phyloP scores from a whole-genome alignment of 2,113 vertebrate species.

The Myotis lucifugus region DNA sequence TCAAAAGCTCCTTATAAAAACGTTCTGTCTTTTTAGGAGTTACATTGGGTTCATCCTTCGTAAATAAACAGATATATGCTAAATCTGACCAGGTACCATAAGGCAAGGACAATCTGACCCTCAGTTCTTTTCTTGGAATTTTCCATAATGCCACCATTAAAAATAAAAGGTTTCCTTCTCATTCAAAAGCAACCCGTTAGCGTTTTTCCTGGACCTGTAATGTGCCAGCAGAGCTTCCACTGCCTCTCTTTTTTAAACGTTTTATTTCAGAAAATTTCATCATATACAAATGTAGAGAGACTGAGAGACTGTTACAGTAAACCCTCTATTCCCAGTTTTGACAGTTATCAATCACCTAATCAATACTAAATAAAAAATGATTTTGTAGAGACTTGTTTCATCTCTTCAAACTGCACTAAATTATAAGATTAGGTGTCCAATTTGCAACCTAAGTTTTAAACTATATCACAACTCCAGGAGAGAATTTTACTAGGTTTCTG shows the following conservation, averaged over 20 bases:
- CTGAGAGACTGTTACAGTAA: not conserved
- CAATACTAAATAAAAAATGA: not conserved
- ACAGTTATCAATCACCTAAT: not conserved
- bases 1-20: slow-evolving; percentile 91
- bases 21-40: slow-evolving; percentile 90
- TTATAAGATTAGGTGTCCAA: not conserved
- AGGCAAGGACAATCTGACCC: slow-evolving; percentile 84
- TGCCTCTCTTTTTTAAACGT: slow-evolving; percentile 84
- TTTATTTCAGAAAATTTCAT: slow-evolving; percentile 17
- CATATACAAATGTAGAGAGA: not conserved
- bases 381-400: not conserved
- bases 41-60: slow-evolving; percentile 87
- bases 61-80: slow-evolving; percentile 93
- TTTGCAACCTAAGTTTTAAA: not conserved
- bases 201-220: slow-evolving; percentile 81
- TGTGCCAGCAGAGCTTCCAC: slow-evolving; percentile 87
- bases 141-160: slow-evolving; percentile 91
- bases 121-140: slow-evolving; percentile 84
- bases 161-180: slow-evolving; percentile 79
- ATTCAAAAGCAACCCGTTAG: slow-evolving; percentile 81
- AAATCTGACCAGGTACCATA: slow-evolving; percentile 87
- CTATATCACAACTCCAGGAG: not conserved
- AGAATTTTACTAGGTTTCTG: not conserved
- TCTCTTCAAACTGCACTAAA: not conserved
- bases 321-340: not conserved